Evolutionary conservation across 1,140 invertebrate species (phyloP), one percentile per base, ranked within the genome.

Genomic region (Philotrypesis tridentata): DNA sequence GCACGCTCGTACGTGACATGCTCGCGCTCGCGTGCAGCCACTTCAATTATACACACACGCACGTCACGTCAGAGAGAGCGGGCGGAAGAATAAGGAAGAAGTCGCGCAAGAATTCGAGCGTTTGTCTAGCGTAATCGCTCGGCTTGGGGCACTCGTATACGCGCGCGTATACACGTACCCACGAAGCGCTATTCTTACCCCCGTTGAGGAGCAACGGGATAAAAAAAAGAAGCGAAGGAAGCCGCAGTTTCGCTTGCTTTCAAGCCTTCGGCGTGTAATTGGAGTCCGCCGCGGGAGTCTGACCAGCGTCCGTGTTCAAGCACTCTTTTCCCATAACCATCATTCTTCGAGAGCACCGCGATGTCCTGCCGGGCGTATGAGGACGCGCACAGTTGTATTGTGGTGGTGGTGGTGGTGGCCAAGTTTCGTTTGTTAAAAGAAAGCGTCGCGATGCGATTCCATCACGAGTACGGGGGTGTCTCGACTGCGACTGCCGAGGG

Each of bases 231-330:
- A 70, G 31, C 55, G 37, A n/a, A 48, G 25, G 40, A 77, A n/a
- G 14, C 0, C 7, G 31, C 5, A 33, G 29, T 0, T n/a, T 33
- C 48, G 14, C 21, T 55, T 65, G n/a, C 48, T 78, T 61, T 73
- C 71, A 40, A 31, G 37, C 17, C 61, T 79, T 71, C 48, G 67
- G 21, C 78, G 73, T 29, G 84, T 89, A 89, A 89, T 89, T 89
- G 88, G 88, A 88, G 84, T 43, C 40, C 40, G 40, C 85, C 85
- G 77, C 85, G 82, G 87, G 86, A 83, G 86, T 73, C 87, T 89
- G 88, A 89, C 88, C 88, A 89, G 82, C 87, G 87, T 85, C 87
- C 88, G 88, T 89, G 88, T 88, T 89, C 88, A 88, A 89, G 88
- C 83, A 89, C 87, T 88, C 87, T 88, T 89, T 88, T 87, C 85